Base-by-base conservation (phyloP, 2,888 invertebrate genomes). In the Pammene aurita region DNA sequence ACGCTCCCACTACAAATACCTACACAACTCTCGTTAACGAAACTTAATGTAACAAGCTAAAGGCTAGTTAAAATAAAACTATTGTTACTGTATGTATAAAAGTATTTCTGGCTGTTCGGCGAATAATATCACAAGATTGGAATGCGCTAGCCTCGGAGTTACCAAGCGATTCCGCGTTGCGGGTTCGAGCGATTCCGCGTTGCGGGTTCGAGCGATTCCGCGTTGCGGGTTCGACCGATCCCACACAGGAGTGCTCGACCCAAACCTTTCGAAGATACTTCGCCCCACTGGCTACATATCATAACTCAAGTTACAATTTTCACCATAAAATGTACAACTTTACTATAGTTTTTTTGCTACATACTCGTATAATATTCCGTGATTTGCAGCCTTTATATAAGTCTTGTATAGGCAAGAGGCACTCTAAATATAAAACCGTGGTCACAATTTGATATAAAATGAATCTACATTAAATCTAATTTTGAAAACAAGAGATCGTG, bases 371-470 rank as follows among this genome's bases (percentile, higher is more conserved):
- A 88, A 89, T 90, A 89, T 87, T 92, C 88, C 87, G 93, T 93
- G 93, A 90, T 90, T 92, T 88, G 93, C 93, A 93, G 93, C 93
- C 93, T 93, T 93, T 91, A 90, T 89, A 90, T 92, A 92, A 93
- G 93, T 93, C 93, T 93, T 93, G 89, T 92, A 91, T 85, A 93
- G 93, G 93, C 93, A 93, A 93, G 93, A 94, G 94, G 94, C 94
- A 94, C 94, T 94, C 94, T 93, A 93, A 93, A 93, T 93, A 93
- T 93, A 93, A 93, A 93, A 93, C 89, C 86, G 93, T 93, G 92
- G 93, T 93, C 93, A 91, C 92, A 92, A 92, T 92, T 89, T 83
- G 87, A 84, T 80, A 84, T 87, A 90, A 90, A 92, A 90, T 84
- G 86, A 88, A 87, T 86, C 90, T 90, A 91, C 88, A 73, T 77